Conservation (phyloP, 2,113 vertebrate genomes). For the Boulengerochromis microlepis region DNA sequence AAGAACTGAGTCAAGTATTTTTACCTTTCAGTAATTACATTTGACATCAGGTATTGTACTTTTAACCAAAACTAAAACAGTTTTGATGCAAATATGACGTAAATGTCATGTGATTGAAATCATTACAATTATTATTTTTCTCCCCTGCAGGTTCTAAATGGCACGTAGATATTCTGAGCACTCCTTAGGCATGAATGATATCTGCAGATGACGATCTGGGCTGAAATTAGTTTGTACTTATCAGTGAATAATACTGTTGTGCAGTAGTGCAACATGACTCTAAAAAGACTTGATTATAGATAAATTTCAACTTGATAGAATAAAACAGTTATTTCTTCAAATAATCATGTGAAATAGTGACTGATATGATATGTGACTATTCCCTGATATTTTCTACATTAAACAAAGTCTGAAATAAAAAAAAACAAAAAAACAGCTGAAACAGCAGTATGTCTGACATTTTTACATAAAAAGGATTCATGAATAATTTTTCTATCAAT, state of each 20-base stretch:
- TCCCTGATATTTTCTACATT: background rate
- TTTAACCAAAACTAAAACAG: background rate
- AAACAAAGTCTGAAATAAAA: background rate
- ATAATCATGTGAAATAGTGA: background rate
- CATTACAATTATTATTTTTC: background rate
- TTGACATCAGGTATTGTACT: background rate
- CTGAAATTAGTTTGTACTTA: background rate
- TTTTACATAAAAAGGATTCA: background rate
- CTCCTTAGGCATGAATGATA: background rate
- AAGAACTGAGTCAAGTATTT: background rate
- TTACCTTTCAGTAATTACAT: background rate
- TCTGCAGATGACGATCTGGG: background rate
- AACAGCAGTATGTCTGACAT: background rate
- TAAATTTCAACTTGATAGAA: fast-evolving
- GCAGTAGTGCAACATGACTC: background rate
- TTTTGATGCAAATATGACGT: background rate
- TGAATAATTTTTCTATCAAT: background rate
- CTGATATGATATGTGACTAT: background rate
- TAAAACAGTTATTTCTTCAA: background rate
- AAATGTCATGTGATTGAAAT: background rate
- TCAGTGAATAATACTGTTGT: too few relatives aligned
- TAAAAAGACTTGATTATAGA: background rate
- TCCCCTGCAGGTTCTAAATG: background rate
- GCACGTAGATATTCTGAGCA: background rate
- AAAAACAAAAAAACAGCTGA: background rate